Percentiles rank a stretch among this genome's conserved stretches.
Evolutionary conservation across 2,113 vertebrate genomes (phyloP).

Genomic region (Tychaedon coryphoeus): DNA sequence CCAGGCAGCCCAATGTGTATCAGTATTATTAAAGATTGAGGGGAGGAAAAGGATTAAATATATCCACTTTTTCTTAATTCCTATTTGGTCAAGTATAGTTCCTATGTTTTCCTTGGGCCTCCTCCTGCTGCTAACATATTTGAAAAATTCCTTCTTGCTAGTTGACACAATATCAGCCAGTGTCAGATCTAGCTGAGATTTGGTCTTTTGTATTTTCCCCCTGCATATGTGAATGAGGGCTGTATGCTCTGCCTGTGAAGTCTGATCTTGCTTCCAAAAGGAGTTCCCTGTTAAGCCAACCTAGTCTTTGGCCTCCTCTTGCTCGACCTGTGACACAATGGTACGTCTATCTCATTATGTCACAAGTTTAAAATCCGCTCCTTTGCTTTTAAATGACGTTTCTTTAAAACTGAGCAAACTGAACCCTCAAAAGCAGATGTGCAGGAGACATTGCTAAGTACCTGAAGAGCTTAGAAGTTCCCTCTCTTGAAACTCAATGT

Average conservation of each 20-base stretch:
- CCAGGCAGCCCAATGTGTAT: background rate
- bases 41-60: background rate
- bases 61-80: background rate
- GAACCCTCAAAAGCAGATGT: background rate
- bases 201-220: background rate
- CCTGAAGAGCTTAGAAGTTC: background rate
- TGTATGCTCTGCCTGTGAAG: background rate
- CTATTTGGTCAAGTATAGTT: background rate
- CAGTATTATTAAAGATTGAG: background rate
- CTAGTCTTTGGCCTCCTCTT: background rate
- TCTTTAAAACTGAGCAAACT: background rate
- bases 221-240: accelerated
- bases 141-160: background rate
- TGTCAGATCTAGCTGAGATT: background rate
- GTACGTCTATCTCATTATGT: background rate
- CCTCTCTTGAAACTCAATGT: background rate
- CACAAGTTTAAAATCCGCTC: background rate
- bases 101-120: background rate
- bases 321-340: background rate
- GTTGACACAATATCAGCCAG: background rate
- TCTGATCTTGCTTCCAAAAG: background rate
- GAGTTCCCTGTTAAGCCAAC: background rate
- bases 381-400: background rate
- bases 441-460: background rate
- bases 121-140: background rate